Evolutionary conservation across 1,140 invertebrate genomes (phyloP).

Genomic region (Colletes latitarsis): DNA sequence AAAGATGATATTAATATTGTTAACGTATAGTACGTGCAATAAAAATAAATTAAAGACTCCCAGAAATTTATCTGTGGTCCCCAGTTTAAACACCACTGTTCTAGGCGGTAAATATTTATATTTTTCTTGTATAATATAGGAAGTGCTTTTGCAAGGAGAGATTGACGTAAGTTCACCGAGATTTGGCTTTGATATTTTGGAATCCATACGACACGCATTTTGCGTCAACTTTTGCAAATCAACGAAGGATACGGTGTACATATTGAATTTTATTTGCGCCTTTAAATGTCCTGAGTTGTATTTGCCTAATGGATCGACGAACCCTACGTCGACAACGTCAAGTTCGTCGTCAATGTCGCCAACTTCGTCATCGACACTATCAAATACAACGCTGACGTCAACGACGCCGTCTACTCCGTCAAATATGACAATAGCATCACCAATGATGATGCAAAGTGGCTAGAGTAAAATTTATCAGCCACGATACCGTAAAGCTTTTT

Average conservation of each 20-base stretch:
- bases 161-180: background rate
- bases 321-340: background rate
- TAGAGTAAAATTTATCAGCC: too few species aligned
- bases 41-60: too few species aligned
- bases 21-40: too few species aligned
- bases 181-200: constrained; percentile 37
- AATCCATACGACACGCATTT: background rate
- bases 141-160: background rate
- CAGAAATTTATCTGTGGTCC: too few species aligned
- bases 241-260: background rate
- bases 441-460: too few species aligned
- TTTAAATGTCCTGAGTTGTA: constrained; percentile 53
- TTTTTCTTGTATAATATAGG: background rate
- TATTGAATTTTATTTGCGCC: constrained; percentile 16
- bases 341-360: background rate
- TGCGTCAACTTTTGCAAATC: constrained; percentile 9
- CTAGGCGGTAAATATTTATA: background rate
- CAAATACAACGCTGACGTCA: background rate
- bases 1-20: too few species aligned
- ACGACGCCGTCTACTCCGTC: background rate
- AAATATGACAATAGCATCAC: background rate
- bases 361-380: background rate
- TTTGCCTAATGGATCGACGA: constrained; percentile 9
- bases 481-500: too few species aligned
- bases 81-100: too few species aligned